A percentile compares a stretch with the other conserved stretches of the same genome.
Evolutionary conservation across 2,888 invertebrate genomes (phyloP).

Genomic region (Hydroisotoma schaefferi): DNA sequence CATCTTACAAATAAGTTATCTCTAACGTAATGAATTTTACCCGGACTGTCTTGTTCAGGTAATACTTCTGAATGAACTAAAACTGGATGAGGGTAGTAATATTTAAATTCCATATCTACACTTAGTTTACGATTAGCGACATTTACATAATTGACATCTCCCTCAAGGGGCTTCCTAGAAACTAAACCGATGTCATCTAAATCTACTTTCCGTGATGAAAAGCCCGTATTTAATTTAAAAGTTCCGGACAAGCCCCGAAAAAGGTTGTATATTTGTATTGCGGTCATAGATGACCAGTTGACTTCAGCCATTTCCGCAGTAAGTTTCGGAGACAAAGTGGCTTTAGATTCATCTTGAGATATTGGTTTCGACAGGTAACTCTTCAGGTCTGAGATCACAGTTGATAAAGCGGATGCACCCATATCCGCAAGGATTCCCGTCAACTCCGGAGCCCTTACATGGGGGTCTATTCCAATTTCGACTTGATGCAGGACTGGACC

Average conservation of each 20-base stretch:
- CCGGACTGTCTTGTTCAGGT: slow-evolving; percentile 18
- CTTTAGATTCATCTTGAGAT: slow-evolving; percentile 31
- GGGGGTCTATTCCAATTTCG: slow-evolving; percentile 31
- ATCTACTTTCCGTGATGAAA: slow-evolving; percentile 31
- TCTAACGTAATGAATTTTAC: slow-evolving; percentile 31
- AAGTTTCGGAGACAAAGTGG: slow-evolving; percentile 67
- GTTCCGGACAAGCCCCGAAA: slow-evolving; percentile 61
- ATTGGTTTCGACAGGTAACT: slow-evolving; percentile 18
- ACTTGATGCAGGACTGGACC: slow-evolving; percentile 35
- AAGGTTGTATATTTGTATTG: slow-evolving; percentile 65
- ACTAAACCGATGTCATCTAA: slow-evolving; percentile 38
- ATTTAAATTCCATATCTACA: slow-evolving; percentile 18
- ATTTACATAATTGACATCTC: background rate
- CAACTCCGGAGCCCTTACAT: slow-evolving; percentile 40
- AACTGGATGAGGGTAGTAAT: slow-evolving; percentile 15
- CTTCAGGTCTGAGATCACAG: slow-evolving; percentile 28
- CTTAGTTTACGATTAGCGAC: background rate
- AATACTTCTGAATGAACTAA: background rate
- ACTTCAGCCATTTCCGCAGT: slow-evolving; percentile 61
- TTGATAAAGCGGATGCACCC: slow-evolving; percentile 28
- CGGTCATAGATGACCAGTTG: slow-evolving; percentile 64
- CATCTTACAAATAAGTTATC: slow-evolving; percentile 34
- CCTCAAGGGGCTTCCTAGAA: too few species aligned
- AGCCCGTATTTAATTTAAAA: slow-evolving; percentile 36
- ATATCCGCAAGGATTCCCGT: slow-evolving; percentile 20